Evolutionary conservation across 2,797 vertebrate species (phyloP).

Genomic region (Rhinichthys osculus): DNA sequence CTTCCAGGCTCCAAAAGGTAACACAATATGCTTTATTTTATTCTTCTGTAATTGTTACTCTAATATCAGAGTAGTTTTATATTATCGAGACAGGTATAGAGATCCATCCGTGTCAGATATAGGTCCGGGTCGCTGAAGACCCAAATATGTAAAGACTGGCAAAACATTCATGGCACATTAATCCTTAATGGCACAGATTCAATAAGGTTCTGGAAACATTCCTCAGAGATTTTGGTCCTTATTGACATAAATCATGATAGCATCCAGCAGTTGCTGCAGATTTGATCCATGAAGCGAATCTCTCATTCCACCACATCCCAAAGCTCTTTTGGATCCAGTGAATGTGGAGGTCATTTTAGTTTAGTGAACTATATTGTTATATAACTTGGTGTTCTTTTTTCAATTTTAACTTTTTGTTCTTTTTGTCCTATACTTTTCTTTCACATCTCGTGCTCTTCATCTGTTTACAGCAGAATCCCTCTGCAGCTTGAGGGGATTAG

Average conservation of each 20-base stretch:
- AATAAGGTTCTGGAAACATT: not conserved
- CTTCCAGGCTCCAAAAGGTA: no score
- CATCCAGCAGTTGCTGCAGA: not conserved
- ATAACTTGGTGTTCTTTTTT: no score
- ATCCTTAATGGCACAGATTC: not conserved
- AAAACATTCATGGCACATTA: no score
- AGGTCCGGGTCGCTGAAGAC: no score
- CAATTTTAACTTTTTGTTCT: not conserved
- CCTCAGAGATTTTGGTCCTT: not conserved
- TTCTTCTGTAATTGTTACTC: no score
- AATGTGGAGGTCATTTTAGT: not conserved
- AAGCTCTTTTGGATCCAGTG: not conserved
- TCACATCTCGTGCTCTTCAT: not conserved
- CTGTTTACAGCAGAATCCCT: not conserved
- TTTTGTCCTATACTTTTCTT: not conserved
- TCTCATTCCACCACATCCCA: not conserved
- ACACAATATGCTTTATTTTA: no score
- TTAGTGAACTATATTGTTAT: not conserved
- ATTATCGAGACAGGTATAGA: no score
- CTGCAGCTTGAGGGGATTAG: slow-evolving; percentile 31
- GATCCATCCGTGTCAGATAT: no score
- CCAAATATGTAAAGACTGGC: no score
- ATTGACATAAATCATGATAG: not conserved
- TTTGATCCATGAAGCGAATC: not conserved
- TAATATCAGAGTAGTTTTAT: no score